Percentiles rank a stretch among this genome's conserved stretches.
phyloP scores from a whole-genome alignment of 92 coral and sea anemone genomes.

The Bergia sp. region DNA sequence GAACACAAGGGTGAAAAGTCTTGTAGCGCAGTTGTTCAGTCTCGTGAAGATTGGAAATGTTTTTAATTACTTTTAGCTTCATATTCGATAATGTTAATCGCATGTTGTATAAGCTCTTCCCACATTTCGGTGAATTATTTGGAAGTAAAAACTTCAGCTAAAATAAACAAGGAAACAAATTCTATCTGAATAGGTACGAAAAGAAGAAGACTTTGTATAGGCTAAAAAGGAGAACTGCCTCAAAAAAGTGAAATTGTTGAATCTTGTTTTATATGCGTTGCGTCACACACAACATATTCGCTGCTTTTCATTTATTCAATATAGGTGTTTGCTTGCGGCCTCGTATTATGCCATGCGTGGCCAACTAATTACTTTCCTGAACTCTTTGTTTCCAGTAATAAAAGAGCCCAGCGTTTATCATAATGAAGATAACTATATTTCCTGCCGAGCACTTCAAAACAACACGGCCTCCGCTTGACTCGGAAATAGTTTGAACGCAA shows the following conservation, averaged over 20 bases:
- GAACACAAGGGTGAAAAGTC: background rate
- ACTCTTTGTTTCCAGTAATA: conserved; percentile 38
- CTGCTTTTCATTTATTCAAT: conserved; percentile 1
- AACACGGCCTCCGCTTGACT: conserved; percentile 38
- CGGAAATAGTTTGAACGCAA: conserved; percentile 38
- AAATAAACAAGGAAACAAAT: background rate
- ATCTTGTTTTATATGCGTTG: background rate
- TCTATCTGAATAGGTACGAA: background rate
- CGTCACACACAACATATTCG: conserved; percentile 17
- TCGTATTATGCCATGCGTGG: conserved; percentile 31
- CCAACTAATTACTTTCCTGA: conserved; percentile 11
- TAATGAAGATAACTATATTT: conserved; percentile 44
- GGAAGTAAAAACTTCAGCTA: background rate
- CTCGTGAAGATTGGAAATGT: background rate
- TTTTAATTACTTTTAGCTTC: background rate
- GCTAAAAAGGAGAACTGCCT: background rate
- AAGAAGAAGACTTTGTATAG: background rate
- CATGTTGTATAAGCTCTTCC: background rate
- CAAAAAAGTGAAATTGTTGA: background rate
- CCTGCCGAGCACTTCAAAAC: conserved; percentile 40
- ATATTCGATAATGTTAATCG: background rate
- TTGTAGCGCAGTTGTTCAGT: background rate
- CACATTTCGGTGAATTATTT: background rate
- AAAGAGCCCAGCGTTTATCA: conserved; percentile 29
- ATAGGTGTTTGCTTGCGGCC: conserved; percentile 13